Evolutionary conservation across 2,113 vertebrate species (phyloP).

Genomic region (Mesocricetus auratus): DNA sequence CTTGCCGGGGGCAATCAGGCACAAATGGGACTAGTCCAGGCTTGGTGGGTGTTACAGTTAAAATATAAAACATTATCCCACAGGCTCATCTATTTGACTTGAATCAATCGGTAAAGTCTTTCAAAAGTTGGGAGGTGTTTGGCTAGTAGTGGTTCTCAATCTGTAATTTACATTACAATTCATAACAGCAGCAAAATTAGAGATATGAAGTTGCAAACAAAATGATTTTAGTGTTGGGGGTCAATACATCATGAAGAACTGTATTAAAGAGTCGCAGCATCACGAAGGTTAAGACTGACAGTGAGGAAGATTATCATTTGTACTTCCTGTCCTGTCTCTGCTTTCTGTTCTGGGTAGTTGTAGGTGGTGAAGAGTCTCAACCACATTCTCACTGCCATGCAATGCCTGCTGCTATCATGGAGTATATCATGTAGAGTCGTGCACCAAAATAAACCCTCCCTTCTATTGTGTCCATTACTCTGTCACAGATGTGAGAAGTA

Average conservation of each 20-base stretch:
- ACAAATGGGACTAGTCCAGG: neutral
- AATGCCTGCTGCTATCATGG: neutral
- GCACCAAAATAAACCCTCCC: neutral
- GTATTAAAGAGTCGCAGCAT: neutral
- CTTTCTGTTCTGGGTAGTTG: neutral
- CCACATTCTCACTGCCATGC: neutral
- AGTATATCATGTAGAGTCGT: neutral
- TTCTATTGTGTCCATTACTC: neutral
- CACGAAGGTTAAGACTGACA: neutral
- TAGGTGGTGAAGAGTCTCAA: neutral
- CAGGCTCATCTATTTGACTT: neutral
- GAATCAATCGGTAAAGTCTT: neutral
- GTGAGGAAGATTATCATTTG: neutral
- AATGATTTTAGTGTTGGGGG: neutral
- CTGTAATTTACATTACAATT: too few species aligned
- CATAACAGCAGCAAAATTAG: neutral
- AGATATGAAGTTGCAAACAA: neutral
- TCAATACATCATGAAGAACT: neutral
- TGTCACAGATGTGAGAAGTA: neutral
- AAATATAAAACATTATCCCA: neutral
- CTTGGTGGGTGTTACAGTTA: neutral
- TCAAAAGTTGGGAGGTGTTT: neutral
- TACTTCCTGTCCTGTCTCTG: neutral
- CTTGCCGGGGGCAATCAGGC: neutral
- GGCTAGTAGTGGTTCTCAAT: neutral